These are phyloP conservation scores for Cyclargus thomasi DNA, from an alignment of 1,140 invertebrate species.

Conservation along the genomic window DNA sequence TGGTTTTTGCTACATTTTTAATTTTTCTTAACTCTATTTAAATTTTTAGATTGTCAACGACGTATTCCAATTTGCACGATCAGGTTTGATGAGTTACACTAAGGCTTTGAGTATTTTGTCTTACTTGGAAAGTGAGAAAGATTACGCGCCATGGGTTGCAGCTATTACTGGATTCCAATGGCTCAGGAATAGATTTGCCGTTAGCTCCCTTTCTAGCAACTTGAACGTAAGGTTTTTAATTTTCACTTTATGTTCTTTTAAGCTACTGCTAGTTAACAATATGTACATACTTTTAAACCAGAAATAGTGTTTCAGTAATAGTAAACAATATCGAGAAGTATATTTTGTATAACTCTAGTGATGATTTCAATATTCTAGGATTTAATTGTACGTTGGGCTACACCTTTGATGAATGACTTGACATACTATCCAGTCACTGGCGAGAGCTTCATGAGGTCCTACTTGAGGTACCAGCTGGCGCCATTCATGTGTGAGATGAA, in stretches of 20 bases:
- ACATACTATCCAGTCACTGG: slow-evolving; percentile 37
- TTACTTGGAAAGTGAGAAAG: slow-evolving; percentile 78
- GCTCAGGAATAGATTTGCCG: slow-evolving; percentile 63
- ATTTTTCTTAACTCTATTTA: not conserved
- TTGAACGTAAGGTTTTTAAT: slow-evolving; percentile 36
- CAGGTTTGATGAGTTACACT: slow-evolving; percentile 67
- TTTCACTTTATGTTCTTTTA: too few species aligned
- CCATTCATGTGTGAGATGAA: slow-evolving; percentile 49
- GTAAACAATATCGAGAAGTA: too few species aligned
- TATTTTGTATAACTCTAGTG: too few species aligned
- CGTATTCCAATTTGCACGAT: slow-evolving; percentile 79
- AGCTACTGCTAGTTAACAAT: too few species aligned
- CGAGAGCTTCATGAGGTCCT: slow-evolving; percentile 53
- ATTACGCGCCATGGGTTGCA: slow-evolving; percentile 80
- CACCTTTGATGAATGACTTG: slow-evolving; percentile 35
- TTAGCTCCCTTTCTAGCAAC: slow-evolving; percentile 28
- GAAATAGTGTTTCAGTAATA: too few species aligned
- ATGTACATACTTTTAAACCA: too few species aligned
- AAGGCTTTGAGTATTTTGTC: slow-evolving; percentile 76
- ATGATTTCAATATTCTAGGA: slow-evolving; percentile 28
- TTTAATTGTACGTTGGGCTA: slow-evolving; percentile 39
- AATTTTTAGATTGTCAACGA: slow-evolving; percentile 82
- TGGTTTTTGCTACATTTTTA: too few species aligned
- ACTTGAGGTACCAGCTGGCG: slow-evolving; percentile 53
- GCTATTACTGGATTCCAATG: slow-evolving; percentile 74